Evolutionary conservation across 2,113 vertebrate species (phyloP), one percentile per base, ranked within the genome.

Genomic region (Muscicapa adusta): DNA sequence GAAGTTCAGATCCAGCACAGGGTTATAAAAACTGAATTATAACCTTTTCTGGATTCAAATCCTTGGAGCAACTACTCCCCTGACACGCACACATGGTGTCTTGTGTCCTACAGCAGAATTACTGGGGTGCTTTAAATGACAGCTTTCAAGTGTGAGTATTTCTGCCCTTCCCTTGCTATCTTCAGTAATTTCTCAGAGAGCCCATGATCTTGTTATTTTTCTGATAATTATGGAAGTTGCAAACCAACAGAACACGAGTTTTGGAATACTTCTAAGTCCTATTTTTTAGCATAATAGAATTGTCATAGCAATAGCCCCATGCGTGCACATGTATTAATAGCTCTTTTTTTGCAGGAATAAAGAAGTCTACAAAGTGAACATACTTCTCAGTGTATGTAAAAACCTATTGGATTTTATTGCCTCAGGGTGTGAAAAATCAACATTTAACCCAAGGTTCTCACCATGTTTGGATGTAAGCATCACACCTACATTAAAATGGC

Each of bases 1-100:
- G 60, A 93, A 96, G 93, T 96, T 96, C 93, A 94, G 43, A 56
- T 74, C 67, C 78, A 83, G 63, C 82, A 83, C 8, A 16, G 58
- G 71, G 47, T 87, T 88, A 82, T 89, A 72, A 85, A 95, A 94
- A 67, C 56, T 63, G 67, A 88, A 80, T 91, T 92, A 73, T 22
- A 93, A 67, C 51, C 47, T 72, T 72, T 66, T 26, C 65, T 80
- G 60, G 33, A 90, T 43, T 76, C 0, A 0, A 29, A 72, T 78
- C 20, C 68, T 89, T 71, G 60, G 13, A 84, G 26, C 33, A 74
- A 48, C 33, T 68, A 33, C 25, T 70, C 50, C 23, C 23, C n/a
- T 3, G 2, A 34, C 19, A 54, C 34, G 10, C 53, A 24, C 43
- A 68, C 29, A 45, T 0, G 0, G 6, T 34, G 20, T 56, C 54